These are phyloP conservation scores for Myodes glareolus DNA, from an alignment of 2,113 vertebrate species.

Conservation along the genomic window DNA sequence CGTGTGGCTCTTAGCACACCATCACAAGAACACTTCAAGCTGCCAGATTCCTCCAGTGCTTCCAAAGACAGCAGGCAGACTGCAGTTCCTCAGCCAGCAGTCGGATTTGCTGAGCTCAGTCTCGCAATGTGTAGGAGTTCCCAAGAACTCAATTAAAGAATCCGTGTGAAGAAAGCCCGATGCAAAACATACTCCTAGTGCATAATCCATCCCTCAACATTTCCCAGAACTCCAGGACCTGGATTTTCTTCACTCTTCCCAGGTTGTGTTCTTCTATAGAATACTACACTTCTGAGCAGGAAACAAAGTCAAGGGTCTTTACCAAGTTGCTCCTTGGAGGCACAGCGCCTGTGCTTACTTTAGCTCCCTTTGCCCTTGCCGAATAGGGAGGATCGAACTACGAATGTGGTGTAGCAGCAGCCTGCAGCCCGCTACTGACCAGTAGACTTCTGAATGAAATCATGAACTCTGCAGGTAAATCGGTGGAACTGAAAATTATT, in stretches of 20 bases:
- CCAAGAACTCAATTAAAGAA: background rate
- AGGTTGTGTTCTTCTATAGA: background rate
- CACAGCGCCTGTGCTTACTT: background rate
- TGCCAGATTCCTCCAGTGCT: background rate
- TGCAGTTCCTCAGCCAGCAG: background rate
- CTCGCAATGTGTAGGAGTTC: background rate
- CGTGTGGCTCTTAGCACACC: background rate
- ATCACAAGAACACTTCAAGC: no score
- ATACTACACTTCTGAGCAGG: background rate
- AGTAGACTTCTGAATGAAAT: background rate
- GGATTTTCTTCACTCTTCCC: background rate
- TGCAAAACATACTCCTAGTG: no score
- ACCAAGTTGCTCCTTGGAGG: background rate
- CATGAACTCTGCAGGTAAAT: background rate
- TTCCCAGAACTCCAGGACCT: background rate
- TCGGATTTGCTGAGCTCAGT: background rate
- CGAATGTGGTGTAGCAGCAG: background rate
- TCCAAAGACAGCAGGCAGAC: background rate
- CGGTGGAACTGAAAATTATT: background rate
- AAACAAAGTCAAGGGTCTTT: background rate
- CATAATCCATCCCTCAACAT: background rate
- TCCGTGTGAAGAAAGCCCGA: background rate
- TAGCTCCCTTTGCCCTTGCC: background rate
- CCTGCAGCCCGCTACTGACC: background rate
- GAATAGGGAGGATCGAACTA: background rate